Conservation (phyloP, 53 echinoderm and acorn worm species). For the Antedon mediterranea region DNA sequence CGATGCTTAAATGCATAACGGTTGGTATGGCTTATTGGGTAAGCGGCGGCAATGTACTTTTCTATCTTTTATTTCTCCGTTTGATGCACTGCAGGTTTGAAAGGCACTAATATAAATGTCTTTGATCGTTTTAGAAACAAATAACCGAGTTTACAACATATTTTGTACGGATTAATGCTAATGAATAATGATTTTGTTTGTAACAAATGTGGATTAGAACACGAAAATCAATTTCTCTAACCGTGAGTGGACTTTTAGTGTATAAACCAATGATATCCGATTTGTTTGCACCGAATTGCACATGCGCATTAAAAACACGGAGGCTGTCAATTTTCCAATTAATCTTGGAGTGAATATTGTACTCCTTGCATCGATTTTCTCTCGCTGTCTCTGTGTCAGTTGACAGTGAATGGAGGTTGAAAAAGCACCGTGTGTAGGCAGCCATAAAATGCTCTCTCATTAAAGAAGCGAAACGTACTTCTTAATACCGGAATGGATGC, state of each 20-base stretch:
- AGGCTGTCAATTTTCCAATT: background rate
- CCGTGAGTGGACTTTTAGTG: background rate
- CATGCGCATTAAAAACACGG: background rate
- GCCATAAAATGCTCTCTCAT: background rate
- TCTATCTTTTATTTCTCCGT: too few species aligned
- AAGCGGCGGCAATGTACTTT: too few species aligned
- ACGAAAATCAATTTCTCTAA: background rate
- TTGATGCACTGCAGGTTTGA: too few species aligned
- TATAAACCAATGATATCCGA: background rate
- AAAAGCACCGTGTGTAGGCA: background rate
- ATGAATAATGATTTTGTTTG: too few species aligned
- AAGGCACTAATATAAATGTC: too few species aligned
- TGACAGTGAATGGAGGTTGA: background rate
- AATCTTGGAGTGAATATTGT: background rate
- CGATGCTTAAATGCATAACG: too few species aligned
- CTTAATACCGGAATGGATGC: conserved; percentile 33
- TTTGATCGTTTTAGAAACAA: too few species aligned
- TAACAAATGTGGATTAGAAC: too few species aligned
- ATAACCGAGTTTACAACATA: too few species aligned
- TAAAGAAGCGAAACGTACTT: background rate
- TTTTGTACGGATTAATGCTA: too few species aligned
- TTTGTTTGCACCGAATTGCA: background rate
- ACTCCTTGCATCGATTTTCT: background rate
- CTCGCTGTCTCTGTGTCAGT: background rate
- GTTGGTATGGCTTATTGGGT: too few species aligned